These are phyloP conservation scores for Harpegnathos saltator DNA, from an alignment of 1,140 invertebrate species.

Conservation along the genomic window DNA sequence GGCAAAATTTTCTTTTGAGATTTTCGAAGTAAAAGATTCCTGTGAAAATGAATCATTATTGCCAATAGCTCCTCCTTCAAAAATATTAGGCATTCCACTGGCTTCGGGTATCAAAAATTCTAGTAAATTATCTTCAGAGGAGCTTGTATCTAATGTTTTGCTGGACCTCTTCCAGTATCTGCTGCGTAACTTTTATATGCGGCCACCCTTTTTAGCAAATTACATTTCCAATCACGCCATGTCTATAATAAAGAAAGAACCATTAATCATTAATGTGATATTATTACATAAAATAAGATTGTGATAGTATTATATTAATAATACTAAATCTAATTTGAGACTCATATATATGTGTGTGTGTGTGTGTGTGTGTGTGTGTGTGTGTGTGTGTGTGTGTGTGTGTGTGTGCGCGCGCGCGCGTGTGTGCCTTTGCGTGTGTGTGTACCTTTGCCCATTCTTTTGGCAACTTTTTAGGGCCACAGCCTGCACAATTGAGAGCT, in stretches of 20 bases:
- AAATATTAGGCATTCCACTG: neutral
- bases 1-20: no score
- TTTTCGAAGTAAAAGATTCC: no score
- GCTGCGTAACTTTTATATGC: conserved; percentile 4
- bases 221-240: conserved; percentile 32
- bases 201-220: conserved; percentile 15
- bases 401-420: no score
- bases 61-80: neutral
- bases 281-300: neutral
- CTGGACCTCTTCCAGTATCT: neutral
- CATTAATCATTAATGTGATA: neutral
- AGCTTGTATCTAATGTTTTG: neutral
- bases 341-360: no score
- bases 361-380: no score
- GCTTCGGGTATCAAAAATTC: conserved; percentile 4
- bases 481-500: neutral
- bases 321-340: no score
- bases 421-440: no score
- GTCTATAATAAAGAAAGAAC: conserved; percentile 19
- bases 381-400: no score
- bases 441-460: conserved; percentile 28
- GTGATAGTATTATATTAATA: no score
- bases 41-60: no score
- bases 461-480: neutral
- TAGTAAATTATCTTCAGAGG: neutral